Conservation (phyloP, 2,113 vertebrate genomes). For the Rhadina sibilatrix region DNA sequence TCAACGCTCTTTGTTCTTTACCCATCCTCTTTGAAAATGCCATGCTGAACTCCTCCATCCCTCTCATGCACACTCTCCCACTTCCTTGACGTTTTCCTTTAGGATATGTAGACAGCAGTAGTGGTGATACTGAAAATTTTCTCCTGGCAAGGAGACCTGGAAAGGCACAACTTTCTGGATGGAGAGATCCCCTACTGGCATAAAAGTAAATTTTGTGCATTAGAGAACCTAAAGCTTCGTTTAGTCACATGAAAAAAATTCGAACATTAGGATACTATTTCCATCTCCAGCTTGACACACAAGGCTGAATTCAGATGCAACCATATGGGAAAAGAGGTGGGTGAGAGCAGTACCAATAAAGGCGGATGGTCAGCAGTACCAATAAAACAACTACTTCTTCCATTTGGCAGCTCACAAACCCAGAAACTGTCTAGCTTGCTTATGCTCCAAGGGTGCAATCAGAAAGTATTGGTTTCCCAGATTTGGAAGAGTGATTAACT, state of each 20-base stretch:
- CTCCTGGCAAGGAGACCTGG: neutral
- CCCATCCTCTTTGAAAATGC: neutral
- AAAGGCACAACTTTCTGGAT: neutral
- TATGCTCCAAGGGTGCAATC: neutral
- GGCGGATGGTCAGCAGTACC: neutral
- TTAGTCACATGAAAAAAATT: neutral
- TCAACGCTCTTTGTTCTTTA: neutral
- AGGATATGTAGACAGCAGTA: neutral
- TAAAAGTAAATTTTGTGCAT: neutral
- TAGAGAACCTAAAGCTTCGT: neutral
- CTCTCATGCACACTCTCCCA: neutral
- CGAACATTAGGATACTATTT: neutral
- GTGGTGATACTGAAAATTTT: neutral
- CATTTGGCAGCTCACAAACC: neutral
- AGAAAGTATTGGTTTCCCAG: neutral
- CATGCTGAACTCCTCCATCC: neutral
- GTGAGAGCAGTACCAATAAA: neutral
- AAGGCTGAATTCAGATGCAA: neutral
- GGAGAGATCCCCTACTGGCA: neutral
- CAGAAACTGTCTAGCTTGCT: neutral
- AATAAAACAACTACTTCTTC: neutral
- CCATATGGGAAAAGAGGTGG: neutral
- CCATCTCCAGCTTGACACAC: neutral
- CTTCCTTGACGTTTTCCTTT: neutral
- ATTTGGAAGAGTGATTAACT: neutral